Conservation (phyloP, 2,797 vertebrate genomes). For the Gallinago stenura region DNA sequence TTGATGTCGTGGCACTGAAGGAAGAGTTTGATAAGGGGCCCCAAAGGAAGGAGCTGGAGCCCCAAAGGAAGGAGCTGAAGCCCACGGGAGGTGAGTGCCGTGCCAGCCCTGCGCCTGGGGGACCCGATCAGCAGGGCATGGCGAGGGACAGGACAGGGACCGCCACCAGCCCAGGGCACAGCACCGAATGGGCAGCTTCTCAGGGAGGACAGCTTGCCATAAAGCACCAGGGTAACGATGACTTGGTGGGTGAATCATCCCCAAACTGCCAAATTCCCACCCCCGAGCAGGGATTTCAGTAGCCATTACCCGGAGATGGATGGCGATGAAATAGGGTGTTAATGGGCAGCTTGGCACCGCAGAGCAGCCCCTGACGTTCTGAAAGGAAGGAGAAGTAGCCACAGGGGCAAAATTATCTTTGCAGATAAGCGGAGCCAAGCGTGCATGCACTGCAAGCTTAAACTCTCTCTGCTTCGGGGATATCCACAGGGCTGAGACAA, state of each 20-base stretch:
- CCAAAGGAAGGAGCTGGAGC: background rate
- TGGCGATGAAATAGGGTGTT: fast-evolving
- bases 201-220: too few relatives aligned
- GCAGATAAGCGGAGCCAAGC: background rate
- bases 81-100: fast-evolving
- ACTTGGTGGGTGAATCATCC: background rate
- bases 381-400: background rate
- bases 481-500: background rate
- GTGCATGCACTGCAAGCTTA: background rate
- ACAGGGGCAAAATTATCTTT: background rate
- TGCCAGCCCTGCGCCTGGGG: background rate
- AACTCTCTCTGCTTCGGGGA: background rate
- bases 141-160: fast-evolving
- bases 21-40: background rate
- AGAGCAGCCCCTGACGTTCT: background rate
- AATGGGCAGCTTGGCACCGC: background rate
- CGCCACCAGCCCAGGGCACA: fast-evolving
- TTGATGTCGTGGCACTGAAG: background rate
- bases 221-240: background rate
- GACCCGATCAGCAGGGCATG: too few relatives aligned
- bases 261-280: background rate
- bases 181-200: background rate
- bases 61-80: background rate
- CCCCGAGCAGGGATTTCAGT: background rate
- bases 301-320: background rate